phyloP scores from a whole-genome alignment of 2,888 invertebrate species.

The Dolichopus griseipennis region DNA sequence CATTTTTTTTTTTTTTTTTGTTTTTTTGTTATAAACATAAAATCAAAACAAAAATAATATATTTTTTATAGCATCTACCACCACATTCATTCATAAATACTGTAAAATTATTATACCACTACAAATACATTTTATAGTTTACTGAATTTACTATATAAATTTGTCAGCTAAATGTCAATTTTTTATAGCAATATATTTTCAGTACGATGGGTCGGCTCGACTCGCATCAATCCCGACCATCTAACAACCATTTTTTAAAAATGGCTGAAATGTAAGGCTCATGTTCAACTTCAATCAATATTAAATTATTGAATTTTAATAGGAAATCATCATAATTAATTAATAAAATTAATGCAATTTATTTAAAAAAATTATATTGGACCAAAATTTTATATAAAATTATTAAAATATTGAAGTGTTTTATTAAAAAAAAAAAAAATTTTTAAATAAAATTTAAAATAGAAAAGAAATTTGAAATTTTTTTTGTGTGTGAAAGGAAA shows the following conservation, averaged over 20 bases:
- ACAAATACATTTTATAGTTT: neutral
- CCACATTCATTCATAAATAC: neutral
- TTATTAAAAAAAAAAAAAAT: neutral
- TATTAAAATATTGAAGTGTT: neutral
- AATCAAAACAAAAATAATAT: neutral
- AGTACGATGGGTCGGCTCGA: constrained; percentile 6
- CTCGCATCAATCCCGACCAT: constrained; percentile 4
- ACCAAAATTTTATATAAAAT: constrained; percentile 1
- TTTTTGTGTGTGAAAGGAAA: neutral
- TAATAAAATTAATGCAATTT: neutral
- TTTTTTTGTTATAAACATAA: neutral
- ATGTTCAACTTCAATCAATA: constrained; percentile 3
- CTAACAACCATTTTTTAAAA: constrained; percentile 1
- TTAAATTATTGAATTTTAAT: neutral
- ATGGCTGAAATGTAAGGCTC: constrained; percentile 6
- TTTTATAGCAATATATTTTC: constrained; percentile 6
- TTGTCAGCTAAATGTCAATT: constrained; percentile 3
- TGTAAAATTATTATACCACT: neutral
- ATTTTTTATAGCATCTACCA: neutral
- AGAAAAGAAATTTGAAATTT: neutral
- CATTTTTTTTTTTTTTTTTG: no score
- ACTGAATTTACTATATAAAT: constrained; percentile 6
- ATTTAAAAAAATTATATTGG: neutral
- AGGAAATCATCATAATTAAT: neutral
- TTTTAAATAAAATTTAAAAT: neutral